phyloP scores from a whole-genome alignment of 1,140 invertebrate genomes.

The Drosophila malerkotliana region DNA sequence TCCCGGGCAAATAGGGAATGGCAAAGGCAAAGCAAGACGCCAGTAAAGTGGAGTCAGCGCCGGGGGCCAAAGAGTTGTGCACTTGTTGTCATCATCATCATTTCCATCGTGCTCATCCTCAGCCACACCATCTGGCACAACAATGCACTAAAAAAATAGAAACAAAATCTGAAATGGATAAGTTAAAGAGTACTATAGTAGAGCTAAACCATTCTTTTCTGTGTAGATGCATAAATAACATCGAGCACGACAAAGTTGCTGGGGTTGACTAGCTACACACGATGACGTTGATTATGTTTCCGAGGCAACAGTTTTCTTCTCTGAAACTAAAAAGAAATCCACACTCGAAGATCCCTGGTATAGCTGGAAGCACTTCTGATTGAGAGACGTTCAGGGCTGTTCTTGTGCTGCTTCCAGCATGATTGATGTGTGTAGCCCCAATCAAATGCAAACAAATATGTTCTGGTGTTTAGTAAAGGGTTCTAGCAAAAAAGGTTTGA shows the following conservation, averaged over 20 bases:
- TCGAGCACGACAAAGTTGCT: conserved; percentile 34
- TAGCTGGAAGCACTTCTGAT: conserved; percentile 52
- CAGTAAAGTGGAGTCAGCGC: conserved; percentile 45
- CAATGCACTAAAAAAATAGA: conserved; percentile 4
- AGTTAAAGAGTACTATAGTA: too few relatives aligned
- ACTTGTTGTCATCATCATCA: conserved; percentile 71
- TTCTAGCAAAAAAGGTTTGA: not conserved
- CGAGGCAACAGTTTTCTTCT: conserved; percentile 30
- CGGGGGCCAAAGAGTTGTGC: conserved; percentile 71
- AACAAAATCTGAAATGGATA: not conserved
- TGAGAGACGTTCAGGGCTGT: conserved; percentile 39
- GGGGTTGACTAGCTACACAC: conserved; percentile 36
- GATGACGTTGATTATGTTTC: conserved; percentile 67
- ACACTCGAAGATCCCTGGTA: conserved; percentile 29
- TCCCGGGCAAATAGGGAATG: conserved; percentile 25
- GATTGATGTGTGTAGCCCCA: conserved; percentile 60
- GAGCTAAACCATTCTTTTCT: too few relatives aligned
- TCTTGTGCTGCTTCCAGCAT: conserved; percentile 19
- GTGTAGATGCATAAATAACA: conserved; percentile 67
- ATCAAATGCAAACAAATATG: conserved; percentile 31
- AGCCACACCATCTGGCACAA: conserved; percentile 39
- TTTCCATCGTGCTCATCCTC: conserved; percentile 24
- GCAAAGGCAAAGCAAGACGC: conserved; percentile 38
- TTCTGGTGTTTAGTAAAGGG: not conserved
- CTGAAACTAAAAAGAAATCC: conserved; percentile 47